Evolutionary conservation across 2,888 invertebrate species (phyloP), one percentile per base, ranked within the genome.

Genomic region (Ceriagrion tenellum): DNA sequence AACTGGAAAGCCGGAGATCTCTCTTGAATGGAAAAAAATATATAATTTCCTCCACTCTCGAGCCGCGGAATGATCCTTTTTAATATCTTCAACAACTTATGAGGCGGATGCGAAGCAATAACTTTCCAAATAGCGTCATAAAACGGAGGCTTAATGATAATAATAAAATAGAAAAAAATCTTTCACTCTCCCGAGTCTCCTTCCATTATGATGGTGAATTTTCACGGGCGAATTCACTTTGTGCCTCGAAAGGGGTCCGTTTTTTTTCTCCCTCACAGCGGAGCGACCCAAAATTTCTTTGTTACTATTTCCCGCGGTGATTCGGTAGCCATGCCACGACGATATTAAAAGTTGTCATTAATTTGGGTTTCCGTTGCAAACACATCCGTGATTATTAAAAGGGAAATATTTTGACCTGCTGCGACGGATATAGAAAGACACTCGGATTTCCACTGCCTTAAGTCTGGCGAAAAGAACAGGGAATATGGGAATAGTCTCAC

Each of bases 111-210:
- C 89, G 10, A 89, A 35, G 89, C 89, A 89, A 89, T 89, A 89
- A 89, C 89, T 89, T 81, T 89, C 89, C 89, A 55, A 89, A 89
- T 89, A n/a, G 89, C 89, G 89, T 47, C 89, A 89, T 89, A 89
- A 89, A 89, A 89, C 55, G 89, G 89, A 23, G 55, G 26, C 30
- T n/a, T 55, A 55, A 69, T n/a, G 18, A 69, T 23, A 26, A 26
- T n/a, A 69, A 69, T 18, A 69, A 10, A 69, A 69, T 23, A 69
- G 23, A 30, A 74, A 55, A 55, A 89, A 89, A 47, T 3, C 55
- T 89, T 55, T 47, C 89, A 26, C 89, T 55, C 89, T 89, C 47
- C 47, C 89, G 55, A 59, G 59, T 16, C 59, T 20, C 8, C 47
- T 89, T 89, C 55, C 55, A 89, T 89, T 47, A 47, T 81, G 81